These are phyloP conservation scores for Ceratotherium simum DNA, from an alignment of 2,113 vertebrate species.

Conservation along the genomic window DNA sequence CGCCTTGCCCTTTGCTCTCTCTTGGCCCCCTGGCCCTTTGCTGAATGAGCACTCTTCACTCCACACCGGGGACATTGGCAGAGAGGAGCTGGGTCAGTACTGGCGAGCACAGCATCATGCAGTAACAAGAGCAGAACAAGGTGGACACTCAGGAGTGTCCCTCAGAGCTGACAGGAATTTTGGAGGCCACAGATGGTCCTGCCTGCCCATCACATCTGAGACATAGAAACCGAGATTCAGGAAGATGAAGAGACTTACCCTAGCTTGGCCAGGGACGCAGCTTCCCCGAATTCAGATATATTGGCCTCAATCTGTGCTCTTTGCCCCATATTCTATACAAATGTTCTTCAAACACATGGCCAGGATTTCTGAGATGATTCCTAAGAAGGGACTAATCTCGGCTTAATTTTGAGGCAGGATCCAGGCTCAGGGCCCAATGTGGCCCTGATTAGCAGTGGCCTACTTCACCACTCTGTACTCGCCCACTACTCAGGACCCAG, in stretches of 20 bases:
- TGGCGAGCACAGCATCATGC: accelerated
- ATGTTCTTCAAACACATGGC: not conserved
- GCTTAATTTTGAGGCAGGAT: not conserved
- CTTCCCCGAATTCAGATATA: not conserved
- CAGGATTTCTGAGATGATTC: not conserved
- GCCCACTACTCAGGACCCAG: not conserved
- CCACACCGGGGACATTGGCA: accelerated
- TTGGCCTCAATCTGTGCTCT: not conserved
- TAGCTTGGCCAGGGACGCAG: no score
- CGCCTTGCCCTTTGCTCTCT: not conserved
- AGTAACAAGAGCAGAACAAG: not conserved
- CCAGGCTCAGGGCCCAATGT: not conserved
- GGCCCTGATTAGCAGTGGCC: accelerated
- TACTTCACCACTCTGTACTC: not conserved
- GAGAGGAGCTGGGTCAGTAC: not conserved
- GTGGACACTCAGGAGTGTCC: not conserved
- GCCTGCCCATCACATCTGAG: not conserved
- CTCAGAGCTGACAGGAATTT: not conserved
- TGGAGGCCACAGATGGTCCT: not conserved
- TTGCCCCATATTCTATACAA: not conserved
- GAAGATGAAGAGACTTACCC: not conserved
- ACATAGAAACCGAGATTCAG: not conserved
- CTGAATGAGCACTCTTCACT: not conserved
- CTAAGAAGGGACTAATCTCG: not conserved
- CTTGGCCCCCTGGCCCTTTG: not conserved